Evolutionary conservation across 30 jellyfish, hydroid and myxozoan genomes (phyloP).

Genomic region (Sanderia malayensis): DNA sequence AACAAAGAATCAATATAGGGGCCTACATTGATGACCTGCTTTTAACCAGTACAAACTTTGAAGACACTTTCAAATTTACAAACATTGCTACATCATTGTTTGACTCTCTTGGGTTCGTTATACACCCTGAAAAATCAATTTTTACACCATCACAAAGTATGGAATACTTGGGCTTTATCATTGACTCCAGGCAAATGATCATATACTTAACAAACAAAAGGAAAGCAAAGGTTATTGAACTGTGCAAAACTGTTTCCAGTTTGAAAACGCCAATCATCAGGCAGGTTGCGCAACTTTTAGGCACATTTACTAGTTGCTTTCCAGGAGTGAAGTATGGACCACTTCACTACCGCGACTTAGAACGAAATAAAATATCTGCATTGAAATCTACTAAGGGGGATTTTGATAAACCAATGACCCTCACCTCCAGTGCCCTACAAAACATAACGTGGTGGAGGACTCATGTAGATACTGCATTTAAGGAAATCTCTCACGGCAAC

Average conservation of each 20-base stretch:
- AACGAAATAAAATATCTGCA: conserved; percentile 15
- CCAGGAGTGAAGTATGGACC: conserved; percentile 49
- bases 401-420: conserved; percentile 12
- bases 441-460: conserved; percentile 14
- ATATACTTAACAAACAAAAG: conserved; percentile 11
- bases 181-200: conserved; percentile 29
- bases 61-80: not conserved
- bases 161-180: conserved; percentile 27
- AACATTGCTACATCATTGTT: not conserved
- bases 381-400: conserved; percentile 10
- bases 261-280: conserved; percentile 4
- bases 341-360: conserved; percentile 36
- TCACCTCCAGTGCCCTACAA: conserved; percentile 12
- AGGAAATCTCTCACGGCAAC: not conserved
- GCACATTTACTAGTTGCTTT: conserved; percentile 15
- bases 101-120: conserved; percentile 39
- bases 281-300: conserved; percentile 30
- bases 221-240: conserved; percentile 7
- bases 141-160: too few species aligned
- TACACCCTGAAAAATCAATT: conserved; percentile 23
- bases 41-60: not conserved
- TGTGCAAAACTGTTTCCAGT: not conserved
- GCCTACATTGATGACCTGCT: conserved; percentile 39
- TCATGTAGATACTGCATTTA: conserved; percentile 14
- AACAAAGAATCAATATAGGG: too few species aligned